A percentile compares a stretch with the other conserved stretches of the same genome.
These are phyloP conservation scores for Chelonia mydas DNA, from an alignment of 2,797 vertebrate species.

Conservation along the genomic window DNA sequence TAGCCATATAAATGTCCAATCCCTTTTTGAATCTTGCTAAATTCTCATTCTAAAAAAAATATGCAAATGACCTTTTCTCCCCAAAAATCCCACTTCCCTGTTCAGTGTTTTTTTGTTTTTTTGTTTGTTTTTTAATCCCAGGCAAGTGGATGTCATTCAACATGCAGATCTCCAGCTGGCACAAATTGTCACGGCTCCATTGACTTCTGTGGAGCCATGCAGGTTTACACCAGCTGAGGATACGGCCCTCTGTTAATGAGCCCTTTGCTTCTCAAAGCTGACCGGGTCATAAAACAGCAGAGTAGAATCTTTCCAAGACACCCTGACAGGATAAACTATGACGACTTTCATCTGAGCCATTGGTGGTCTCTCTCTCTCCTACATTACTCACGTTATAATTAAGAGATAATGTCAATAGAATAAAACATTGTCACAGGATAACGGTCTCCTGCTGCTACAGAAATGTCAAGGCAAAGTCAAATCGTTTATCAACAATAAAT, in stretches of 20 bases:
- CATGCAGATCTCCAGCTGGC: not conserved
- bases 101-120: not conserved
- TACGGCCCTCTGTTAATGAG: rapidly evolving
- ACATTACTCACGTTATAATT: slow-evolving; percentile 76
- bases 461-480: slow-evolving; percentile 77
- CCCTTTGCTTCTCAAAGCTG: not conserved
- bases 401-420: slow-evolving; percentile 80
- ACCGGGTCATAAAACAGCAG: not conserved
- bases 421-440: slow-evolving; percentile 73
- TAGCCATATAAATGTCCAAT: slow-evolving; percentile 13
- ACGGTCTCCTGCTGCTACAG: slow-evolving; percentile 74
- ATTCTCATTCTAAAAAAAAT: not conserved
- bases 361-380: slow-evolving; percentile 46
- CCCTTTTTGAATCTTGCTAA: not conserved
- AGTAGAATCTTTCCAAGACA: not conserved
- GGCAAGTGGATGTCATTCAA: not conserved
- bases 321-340: slow-evolving; percentile 20
- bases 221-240: not conserved
- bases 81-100: not conserved
- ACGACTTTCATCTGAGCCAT: slow-evolving; percentile 48
- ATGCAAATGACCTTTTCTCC: not conserved
- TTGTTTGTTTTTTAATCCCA: not conserved
- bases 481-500: slow-evolving; percentile 69
- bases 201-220: not conserved
- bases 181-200: not conserved